Percentiles rank a stretch among this genome's conserved stretches.
phyloP scores from a whole-genome alignment of 1,140 invertebrate genomes.

The Brachystomella parvula region DNA sequence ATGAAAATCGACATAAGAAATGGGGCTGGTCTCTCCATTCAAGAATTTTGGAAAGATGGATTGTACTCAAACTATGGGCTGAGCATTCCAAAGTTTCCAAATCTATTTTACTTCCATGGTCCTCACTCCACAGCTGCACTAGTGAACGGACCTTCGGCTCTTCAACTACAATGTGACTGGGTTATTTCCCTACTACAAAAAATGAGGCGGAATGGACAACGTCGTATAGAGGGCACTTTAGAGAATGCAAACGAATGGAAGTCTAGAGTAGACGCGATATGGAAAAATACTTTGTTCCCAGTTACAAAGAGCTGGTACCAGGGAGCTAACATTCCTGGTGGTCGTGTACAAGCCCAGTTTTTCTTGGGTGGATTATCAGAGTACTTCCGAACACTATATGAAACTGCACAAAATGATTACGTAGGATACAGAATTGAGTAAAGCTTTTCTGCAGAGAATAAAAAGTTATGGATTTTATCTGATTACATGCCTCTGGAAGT shows the following conservation, averaged over 20 bases:
- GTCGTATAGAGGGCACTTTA: background rate
- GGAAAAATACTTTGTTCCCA: background rate
- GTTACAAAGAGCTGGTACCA: background rate
- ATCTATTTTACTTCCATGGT: background rate
- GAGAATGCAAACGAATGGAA: background rate
- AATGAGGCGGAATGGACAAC: background rate
- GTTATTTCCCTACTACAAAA: background rate
- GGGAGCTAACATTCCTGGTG: background rate
- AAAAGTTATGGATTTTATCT: no score
- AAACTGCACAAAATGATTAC: background rate
- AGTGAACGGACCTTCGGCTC: background rate
- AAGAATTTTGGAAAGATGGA: background rate
- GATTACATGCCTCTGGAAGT: no score
- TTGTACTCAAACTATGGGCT: background rate
- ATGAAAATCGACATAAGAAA: background rate
- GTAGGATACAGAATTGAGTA: no score
- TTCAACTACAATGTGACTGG: background rate
- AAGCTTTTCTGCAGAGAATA: no score
- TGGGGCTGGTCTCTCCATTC: background rate
- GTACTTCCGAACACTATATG: background rate
- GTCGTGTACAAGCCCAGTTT: background rate
- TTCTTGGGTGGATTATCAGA: background rate
- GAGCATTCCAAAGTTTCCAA: background rate
- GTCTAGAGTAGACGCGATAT: background rate
- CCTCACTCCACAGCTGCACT: background rate